These are phyloP conservation scores for Ophion costatus DNA, from an alignment of 2,888 invertebrate species.

Conservation along the genomic window DNA sequence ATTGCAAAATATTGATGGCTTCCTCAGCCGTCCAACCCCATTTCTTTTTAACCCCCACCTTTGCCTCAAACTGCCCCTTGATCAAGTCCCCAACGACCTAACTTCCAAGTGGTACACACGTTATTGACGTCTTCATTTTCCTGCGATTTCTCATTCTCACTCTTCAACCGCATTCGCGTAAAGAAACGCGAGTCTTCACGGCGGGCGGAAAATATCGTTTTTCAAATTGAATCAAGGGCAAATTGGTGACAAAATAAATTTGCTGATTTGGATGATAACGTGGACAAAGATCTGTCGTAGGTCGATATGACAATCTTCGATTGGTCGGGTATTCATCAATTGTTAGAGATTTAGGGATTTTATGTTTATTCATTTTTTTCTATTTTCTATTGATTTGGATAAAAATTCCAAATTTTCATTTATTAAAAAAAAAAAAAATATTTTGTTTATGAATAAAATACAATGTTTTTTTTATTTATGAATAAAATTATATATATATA, in stretches of 20 bases:
- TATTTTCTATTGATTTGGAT: too few relatives aligned
- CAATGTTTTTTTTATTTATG: too few relatives aligned
- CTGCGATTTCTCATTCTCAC: background rate
- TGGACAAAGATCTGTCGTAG: background rate
- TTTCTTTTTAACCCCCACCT: conserved; percentile 38
- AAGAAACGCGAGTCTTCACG: background rate
- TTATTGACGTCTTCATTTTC: conserved; percentile 10
- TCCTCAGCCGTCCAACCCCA: conserved; percentile 64
- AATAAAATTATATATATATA: too few relatives aligned
- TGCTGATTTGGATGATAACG: background rate
- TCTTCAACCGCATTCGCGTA: background rate
- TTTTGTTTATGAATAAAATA: too few relatives aligned
- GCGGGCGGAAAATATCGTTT: background rate
- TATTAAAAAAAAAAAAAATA: too few relatives aligned
- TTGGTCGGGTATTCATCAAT: too few relatives aligned
- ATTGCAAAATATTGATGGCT: conserved; percentile 82
- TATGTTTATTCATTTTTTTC: background rate
- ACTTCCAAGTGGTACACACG: conserved; percentile 8
- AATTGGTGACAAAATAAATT: background rate
- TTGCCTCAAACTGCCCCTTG: conserved; percentile 19
- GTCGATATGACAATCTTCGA: background rate
- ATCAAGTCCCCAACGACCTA: conserved; percentile 15
- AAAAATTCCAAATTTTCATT: too few relatives aligned
- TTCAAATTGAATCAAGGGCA: background rate
- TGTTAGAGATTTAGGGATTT: background rate